Evolutionary conservation across 1,140 invertebrate genomes (phyloP).

Genomic region (Pristionchus pacificus): DNA sequence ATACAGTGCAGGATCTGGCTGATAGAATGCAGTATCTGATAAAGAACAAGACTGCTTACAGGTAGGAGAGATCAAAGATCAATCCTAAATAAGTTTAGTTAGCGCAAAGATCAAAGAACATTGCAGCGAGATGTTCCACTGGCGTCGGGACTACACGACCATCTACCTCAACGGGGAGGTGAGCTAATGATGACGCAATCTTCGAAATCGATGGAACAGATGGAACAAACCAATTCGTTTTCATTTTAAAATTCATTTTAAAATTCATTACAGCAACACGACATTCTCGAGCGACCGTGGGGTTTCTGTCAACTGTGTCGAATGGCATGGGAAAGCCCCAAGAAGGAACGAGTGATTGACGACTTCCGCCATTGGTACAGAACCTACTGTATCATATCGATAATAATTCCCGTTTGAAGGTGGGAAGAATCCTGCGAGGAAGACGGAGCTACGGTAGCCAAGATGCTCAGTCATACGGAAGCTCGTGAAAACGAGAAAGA

Average conservation of each 20-base stretch:
- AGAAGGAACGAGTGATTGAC: slow-evolving; percentile 28
- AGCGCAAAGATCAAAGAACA: slow-evolving; percentile 10
- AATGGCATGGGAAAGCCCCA: slow-evolving; percentile 1
- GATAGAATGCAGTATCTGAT: slow-evolving; percentile 43
- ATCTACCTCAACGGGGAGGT: slow-evolving; percentile 44
- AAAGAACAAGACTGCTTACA: slow-evolving; percentile 42
- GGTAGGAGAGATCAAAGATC: slow-evolving; percentile 31
- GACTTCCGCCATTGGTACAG: slow-evolving; percentile 29
- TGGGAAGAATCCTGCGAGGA: slow-evolving; percentile 29
- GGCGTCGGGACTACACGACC: slow-evolving; percentile 42
- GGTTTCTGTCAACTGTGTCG: slow-evolving; percentile 47
- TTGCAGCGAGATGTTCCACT: slow-evolving; percentile 49
- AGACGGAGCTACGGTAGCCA: slow-evolving; percentile 23
- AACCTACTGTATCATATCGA: slow-evolving; percentile 14
- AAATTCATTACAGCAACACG: too few relatives aligned
- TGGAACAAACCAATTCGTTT: too few relatives aligned
- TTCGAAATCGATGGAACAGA: too few relatives aligned
- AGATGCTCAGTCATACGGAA: background rate
- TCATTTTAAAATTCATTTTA: too few relatives aligned
- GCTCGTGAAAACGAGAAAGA: background rate
- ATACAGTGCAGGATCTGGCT: slow-evolving; percentile 35
- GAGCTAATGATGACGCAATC: too few relatives aligned
- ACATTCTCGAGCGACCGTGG: slow-evolving; percentile 46
- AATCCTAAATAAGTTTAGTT: background rate
- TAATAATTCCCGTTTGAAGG: slow-evolving; percentile 16